Evolutionary conservation across 2,888 invertebrate genomes (phyloP), one percentile per base, ranked within the genome.

Genomic region (Ectropis crepuscularia): DNA sequence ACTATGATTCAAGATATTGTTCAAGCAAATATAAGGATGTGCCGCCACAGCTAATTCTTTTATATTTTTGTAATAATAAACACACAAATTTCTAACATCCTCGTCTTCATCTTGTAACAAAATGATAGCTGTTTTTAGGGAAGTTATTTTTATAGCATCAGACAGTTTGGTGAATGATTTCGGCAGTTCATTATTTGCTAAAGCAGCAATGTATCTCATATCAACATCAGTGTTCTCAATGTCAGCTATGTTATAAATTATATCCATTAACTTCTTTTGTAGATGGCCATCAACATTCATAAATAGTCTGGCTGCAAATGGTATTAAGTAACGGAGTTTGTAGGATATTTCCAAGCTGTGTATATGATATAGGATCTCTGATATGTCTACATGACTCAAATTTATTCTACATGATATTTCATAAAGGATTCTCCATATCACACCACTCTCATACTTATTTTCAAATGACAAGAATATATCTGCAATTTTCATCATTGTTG

Each of bases 51-150:
- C 42, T 6, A 68, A 62, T 50, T 76, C 74, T 16, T 48, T 75
- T 37, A 87, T 57, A 68, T 79, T 82, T 68, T 75, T 80, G 67
- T 86, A 88, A 70, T 85, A 90, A 47, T 79, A 65, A 6, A 86
- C 83, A 76, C 87, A 85, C 37, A 81, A 65, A 70, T 86, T 86
- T 71, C 94, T 88, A 10, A 94, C 85, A 70, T 90, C 88, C 59
- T 87, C 83, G 73, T 94, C 89, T 75, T 94, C 94, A 79, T 94
- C 94, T 83, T 93, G 94, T 47, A 94, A 74, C 6, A 94, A 79
- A 46, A 87, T 79, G n/a, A 93, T 74, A 54, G 84, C 88, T 48
- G 89, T 80, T 75, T 87, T 83, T 42, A 93, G 81, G 53, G 87
- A 78, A 61, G 71, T 81, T 45, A 86, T 75, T 79, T 85, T 92